Percentiles rank a stretch among this genome's conserved stretches.
These are phyloP conservation scores for Psylliodes chrysocephalus DNA, from an alignment of 2,888 invertebrate genomes.

Conservation along the genomic window DNA sequence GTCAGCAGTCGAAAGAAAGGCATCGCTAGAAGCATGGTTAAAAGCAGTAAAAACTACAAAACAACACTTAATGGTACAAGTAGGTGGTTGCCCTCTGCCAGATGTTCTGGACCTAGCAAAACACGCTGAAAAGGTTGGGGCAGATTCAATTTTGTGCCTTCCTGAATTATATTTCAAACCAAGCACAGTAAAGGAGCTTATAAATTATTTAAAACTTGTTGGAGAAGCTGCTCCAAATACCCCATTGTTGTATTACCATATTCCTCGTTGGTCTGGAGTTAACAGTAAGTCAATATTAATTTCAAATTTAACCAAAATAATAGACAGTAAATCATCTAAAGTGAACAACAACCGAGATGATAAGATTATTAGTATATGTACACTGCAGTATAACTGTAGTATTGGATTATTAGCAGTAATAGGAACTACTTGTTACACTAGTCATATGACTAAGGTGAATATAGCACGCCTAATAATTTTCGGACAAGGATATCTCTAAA, in stretches of 20 bases:
- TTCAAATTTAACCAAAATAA: too few relatives aligned
- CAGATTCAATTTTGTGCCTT: constrained; percentile 76
- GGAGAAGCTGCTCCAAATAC: constrained; percentile 63
- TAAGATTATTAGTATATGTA: too few relatives aligned
- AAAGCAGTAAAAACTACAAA: constrained; percentile 67
- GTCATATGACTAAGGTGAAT: too few relatives aligned
- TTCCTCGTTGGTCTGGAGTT: constrained; percentile 78
- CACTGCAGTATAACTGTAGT: too few relatives aligned
- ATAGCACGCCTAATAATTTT: too few relatives aligned
- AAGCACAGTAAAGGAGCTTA: constrained; percentile 68
- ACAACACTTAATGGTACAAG: constrained; percentile 76
- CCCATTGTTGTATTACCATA: constrained; percentile 86
- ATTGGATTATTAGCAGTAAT: too few relatives aligned
- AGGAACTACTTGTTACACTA: too few relatives aligned
- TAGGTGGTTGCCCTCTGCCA: constrained; percentile 76
- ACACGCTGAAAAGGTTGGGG: constrained; percentile 74
- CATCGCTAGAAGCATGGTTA: constrained; percentile 73
- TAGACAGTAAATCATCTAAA: too few relatives aligned
- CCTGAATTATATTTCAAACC: constrained; percentile 85
- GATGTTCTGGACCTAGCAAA: constrained; percentile 75
- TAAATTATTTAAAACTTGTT: constrained; percentile 74
- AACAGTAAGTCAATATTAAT: constrained; percentile 73
- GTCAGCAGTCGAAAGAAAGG: constrained; percentile 75
- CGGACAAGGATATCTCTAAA: too few relatives aligned
- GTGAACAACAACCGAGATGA: too few relatives aligned